phyloP scores from a whole-genome alignment of 2,797 vertebrate genomes.

The Lepidocolaptes lacrymiger region DNA sequence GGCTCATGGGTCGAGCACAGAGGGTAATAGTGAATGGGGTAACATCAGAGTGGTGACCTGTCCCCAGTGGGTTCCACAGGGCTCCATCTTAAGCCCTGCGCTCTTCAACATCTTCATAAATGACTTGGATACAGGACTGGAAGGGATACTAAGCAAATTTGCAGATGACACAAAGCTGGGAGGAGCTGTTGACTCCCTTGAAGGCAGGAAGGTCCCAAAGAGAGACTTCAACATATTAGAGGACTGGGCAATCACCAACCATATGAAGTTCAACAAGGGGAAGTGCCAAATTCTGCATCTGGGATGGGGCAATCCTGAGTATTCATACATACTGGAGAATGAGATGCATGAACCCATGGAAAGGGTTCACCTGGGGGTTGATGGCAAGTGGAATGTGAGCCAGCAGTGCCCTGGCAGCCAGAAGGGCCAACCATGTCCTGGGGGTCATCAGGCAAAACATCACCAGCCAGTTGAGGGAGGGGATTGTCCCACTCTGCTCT shows the following conservation, averaged over 20 bases:
- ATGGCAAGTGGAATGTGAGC: background rate
- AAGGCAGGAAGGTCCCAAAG: background rate
- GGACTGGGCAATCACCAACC: background rate
- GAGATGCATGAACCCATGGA: background rate
- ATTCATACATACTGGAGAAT: background rate
- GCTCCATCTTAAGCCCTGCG: too few species aligned
- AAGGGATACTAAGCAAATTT: background rate
- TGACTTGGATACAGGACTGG: background rate
- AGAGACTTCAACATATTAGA: background rate
- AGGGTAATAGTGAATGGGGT: background rate
- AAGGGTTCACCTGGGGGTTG: fast-evolving
- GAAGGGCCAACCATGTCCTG: fast-evolving
- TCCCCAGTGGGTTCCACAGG: too few species aligned
- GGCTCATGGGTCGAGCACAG: background rate
- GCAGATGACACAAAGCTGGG: background rate
- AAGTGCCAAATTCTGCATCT: background rate
- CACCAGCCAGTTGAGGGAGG: fast-evolving
- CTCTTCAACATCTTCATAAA: background rate
- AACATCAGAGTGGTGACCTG: background rate
- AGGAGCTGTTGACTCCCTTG: background rate
- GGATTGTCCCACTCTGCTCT: fast-evolving
- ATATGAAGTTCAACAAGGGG: background rate
- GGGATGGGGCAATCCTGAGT: background rate
- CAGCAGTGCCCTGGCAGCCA: background rate
- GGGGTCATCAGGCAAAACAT: background rate